A percentile compares a stretch with the other conserved stretches of the same genome.
Evolutionary conservation across 2,888 invertebrate species (phyloP).

Genomic region (Spodoptera picta): DNA sequence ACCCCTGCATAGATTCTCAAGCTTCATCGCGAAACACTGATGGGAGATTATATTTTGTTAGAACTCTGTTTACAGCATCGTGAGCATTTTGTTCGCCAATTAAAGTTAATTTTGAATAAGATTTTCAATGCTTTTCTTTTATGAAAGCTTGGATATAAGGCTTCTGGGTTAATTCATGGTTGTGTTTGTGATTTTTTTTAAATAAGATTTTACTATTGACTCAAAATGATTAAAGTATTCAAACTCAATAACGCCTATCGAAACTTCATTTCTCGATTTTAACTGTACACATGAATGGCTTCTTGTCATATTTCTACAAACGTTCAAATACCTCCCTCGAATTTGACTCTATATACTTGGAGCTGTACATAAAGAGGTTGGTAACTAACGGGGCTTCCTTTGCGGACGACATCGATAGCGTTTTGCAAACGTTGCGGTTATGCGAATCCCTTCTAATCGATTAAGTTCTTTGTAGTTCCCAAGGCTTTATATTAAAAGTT

Average conservation of each 20-base stretch:
- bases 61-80: too few relatives aligned
- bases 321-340: background rate
- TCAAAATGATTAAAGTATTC: too few relatives aligned
- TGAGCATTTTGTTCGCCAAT: too few relatives aligned
- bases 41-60: slow-evolving; percentile 5
- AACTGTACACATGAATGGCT: too few relatives aligned
- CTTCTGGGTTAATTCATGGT: too few relatives aligned
- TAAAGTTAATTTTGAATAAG: too few relatives aligned
- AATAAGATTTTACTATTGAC: too few relatives aligned
- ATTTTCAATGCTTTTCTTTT: too few relatives aligned
- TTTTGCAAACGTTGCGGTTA: slow-evolving; percentile 42
- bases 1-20: slow-evolving; percentile 8
- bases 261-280: too few relatives aligned
- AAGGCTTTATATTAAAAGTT: slow-evolving; percentile 37
- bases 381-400: slow-evolving; percentile 42
- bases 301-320: background rate
- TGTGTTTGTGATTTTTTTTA: too few relatives aligned
- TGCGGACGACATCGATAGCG: slow-evolving; percentile 42
- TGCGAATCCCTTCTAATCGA: slow-evolving; percentile 37
- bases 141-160: too few relatives aligned
- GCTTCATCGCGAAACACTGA: slow-evolving; percentile 3
- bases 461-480: slow-evolving; percentile 39
- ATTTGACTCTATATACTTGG: slow-evolving; percentile 5
- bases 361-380: slow-evolving; percentile 12
- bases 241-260: too few relatives aligned